Evolutionary conservation across 2,113 vertebrate genomes (phyloP).

Genomic region (Cranoglanis bouderius): DNA sequence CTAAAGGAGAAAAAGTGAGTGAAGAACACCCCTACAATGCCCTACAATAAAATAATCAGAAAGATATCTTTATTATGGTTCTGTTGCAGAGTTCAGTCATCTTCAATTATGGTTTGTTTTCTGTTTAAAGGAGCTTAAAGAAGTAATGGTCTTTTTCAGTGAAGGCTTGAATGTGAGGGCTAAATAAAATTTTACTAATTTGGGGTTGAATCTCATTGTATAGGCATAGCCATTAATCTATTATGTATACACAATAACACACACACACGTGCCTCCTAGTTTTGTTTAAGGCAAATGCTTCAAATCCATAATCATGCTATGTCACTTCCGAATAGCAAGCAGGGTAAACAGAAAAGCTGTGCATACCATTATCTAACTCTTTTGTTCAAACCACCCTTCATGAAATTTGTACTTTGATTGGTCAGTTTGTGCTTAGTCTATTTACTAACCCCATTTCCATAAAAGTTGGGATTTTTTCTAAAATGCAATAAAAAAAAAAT

Average conservation of each 20-base stretch:
- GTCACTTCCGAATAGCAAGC: too few species aligned
- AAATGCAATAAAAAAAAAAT: too few species aligned
- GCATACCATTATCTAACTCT: too few species aligned
- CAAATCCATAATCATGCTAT: neutral
- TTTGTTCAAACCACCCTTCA: too few species aligned
- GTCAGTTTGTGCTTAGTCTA: too few species aligned
- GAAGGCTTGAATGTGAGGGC: neutral
- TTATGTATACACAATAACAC: neutral
- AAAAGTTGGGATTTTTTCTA: too few species aligned
- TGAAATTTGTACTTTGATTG: too few species aligned
- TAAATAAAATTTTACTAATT: neutral
- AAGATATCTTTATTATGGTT: neutral
- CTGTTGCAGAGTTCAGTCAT: neutral
- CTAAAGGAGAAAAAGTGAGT: conserved; percentile 88
- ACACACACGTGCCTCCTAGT: neutral
- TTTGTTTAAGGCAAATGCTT: too few species aligned
- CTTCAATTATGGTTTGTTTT: neutral
- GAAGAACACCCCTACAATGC: neutral
- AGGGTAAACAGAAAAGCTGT: too few species aligned
- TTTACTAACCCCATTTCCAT: too few species aligned
- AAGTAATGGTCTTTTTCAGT: neutral
- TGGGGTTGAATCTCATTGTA: neutral
- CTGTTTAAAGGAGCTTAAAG: neutral
- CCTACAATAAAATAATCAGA: neutral
- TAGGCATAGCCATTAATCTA: neutral